A percentile compares a stretch with the other conserved stretches of the same genome.
Evolutionary conservation across 2,888 invertebrate genomes (phyloP).

Genomic region (Drosophila aldrichi): DNA sequence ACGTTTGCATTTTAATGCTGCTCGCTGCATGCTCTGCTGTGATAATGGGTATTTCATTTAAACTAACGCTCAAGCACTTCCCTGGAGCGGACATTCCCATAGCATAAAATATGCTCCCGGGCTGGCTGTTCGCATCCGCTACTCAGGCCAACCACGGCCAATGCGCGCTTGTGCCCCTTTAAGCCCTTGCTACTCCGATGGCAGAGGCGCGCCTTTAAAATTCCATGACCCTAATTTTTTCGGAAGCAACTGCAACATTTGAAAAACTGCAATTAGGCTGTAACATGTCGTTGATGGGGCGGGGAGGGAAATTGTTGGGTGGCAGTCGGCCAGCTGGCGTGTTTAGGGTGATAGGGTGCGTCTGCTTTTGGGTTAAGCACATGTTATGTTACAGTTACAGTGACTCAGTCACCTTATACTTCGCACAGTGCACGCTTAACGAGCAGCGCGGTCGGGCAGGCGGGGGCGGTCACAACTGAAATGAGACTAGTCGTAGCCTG

Average conservation of each 20-base stretch:
- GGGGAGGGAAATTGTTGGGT: background rate
- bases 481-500: slow-evolving; percentile 42
- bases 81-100: slow-evolving; percentile 35
- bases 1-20: slow-evolving; percentile 16
- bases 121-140: slow-evolving; percentile 27
- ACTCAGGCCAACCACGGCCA: slow-evolving; percentile 7
- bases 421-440: slow-evolving; percentile 42
- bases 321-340: slow-evolving; percentile 6
- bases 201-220: slow-evolving; percentile 60
- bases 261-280: slow-evolving; percentile 71
- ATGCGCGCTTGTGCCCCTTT: slow-evolving; percentile 32
- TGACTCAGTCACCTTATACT: slow-evolving; percentile 53
- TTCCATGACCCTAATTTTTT: slow-evolving; percentile 73
- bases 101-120: slow-evolving; percentile 29
- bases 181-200: slow-evolving; percentile 43
- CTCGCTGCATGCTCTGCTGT: slow-evolving; percentile 8
- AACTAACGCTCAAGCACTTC: slow-evolving; percentile 44
- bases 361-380: slow-evolving; percentile 71
- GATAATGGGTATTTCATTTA: slow-evolving; percentile 44
- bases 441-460: slow-evolving; percentile 31
- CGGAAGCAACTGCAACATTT: slow-evolving; percentile 70
- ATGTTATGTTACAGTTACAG: slow-evolving; percentile 64
- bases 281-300: slow-evolving; percentile 48
- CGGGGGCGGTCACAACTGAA: slow-evolving; percentile 34
- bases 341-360: slow-evolving; percentile 33